phyloP scores from a whole-genome alignment of 2,113 vertebrate species.

The Antennarius striatus region DNA sequence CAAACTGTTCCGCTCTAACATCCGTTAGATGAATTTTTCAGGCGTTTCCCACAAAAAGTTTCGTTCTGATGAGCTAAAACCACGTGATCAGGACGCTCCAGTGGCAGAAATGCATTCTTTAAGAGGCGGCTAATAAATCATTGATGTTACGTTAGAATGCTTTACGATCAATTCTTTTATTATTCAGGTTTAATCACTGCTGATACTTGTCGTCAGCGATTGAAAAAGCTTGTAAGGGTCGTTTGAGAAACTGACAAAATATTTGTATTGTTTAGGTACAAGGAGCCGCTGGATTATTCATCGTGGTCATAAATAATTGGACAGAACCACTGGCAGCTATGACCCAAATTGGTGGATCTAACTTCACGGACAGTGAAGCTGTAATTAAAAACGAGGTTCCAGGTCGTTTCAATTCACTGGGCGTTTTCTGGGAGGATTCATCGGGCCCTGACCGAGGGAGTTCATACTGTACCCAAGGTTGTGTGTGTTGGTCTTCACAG shows the following conservation, averaged over 20 bases:
- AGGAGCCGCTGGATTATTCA: slow-evolving; percentile 26
- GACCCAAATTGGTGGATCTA: slow-evolving; percentile 19
- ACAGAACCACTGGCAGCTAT: slow-evolving; percentile 2
- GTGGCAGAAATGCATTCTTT: no score
- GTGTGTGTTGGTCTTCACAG: slow-evolving; percentile 65
- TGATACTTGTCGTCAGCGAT: not conserved
- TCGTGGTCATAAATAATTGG: slow-evolving; percentile 34
- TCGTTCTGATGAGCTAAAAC: no score
- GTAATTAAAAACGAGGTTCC: slow-evolving; percentile 68
- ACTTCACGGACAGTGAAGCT: slow-evolving; percentile 43
- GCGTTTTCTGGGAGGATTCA: slow-evolving; percentile 67
- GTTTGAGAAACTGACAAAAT: not conserved
- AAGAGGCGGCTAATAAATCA: no score
- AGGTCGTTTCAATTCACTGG: slow-evolving; percentile 71
- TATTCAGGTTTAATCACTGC: no score
- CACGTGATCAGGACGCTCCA: not conserved
- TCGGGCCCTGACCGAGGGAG: slow-evolving; percentile 61
- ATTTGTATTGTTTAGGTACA: not conserved
- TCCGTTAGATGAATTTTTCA: no score
- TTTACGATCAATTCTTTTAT: no score
- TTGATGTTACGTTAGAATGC: no score
- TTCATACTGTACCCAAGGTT: slow-evolving; percentile 67
- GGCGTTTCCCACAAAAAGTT: no score
- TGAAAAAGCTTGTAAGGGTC: not conserved
- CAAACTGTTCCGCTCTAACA: no score